These are phyloP conservation scores for Branchipolynoe longqiensis DNA, from an alignment of 2,888 invertebrate species.

Conservation along the genomic window DNA sequence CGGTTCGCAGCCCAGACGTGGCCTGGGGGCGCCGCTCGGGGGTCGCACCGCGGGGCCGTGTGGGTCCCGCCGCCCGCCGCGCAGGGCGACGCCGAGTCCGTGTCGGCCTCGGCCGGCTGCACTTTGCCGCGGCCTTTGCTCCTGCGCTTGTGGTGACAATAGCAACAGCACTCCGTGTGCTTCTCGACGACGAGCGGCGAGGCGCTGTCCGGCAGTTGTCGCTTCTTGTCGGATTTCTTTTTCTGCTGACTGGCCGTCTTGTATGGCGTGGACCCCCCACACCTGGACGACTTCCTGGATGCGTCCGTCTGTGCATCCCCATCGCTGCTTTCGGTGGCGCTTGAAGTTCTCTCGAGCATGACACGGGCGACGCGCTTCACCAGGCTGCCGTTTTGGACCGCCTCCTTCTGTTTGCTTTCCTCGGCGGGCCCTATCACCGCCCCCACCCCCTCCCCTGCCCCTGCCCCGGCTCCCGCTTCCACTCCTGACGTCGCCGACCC, in stretches of 20 bases:
- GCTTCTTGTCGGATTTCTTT: slow-evolving; percentile 15
- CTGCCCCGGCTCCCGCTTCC: not conserved
- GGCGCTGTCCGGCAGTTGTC: slow-evolving; percentile 8
- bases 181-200: slow-evolving; percentile 30
- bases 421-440: not conserved
- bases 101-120: not conserved
- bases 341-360: slow-evolving; percentile 22
- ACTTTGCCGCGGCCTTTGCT: not conserved
- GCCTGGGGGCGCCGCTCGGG: not conserved
- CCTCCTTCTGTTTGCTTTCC: not conserved
- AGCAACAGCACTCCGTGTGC: slow-evolving; percentile 31
- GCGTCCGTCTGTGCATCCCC: slow-evolving; percentile 26
- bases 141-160: slow-evolving; percentile 34
- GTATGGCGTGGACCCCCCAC: slow-evolving; percentile 27
- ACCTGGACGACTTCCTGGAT: slow-evolving; percentile 45
- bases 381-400: not conserved
- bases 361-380: not conserved
- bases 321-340: slow-evolving; percentile 38
- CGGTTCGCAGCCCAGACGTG: too few relatives aligned
- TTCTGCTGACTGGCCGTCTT: slow-evolving; percentile 41
- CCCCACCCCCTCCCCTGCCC: not conserved
- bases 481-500: not conserved
- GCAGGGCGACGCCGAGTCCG: not conserved
- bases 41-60: too few relatives aligned
- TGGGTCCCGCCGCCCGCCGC: too few relatives aligned